phyloP scores from a whole-genome alignment of 2,888 invertebrate genomes.

The Eilema sororculum region DNA sequence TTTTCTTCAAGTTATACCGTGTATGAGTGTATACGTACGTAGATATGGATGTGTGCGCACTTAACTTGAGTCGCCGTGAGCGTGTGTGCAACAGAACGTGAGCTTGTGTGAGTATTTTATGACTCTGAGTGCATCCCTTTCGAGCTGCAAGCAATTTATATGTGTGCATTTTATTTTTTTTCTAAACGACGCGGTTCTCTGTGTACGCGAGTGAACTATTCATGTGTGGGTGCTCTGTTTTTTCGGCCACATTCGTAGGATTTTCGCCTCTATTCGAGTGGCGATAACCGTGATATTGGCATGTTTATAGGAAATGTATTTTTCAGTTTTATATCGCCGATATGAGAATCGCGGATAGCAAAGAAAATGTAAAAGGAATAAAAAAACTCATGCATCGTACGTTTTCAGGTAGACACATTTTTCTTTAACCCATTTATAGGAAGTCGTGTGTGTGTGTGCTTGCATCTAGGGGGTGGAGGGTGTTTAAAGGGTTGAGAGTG shows the following conservation, averaged over 20 bases:
- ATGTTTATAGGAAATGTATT: slow-evolving; percentile 75
- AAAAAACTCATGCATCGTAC: slow-evolving; percentile 85
- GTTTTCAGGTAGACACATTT: slow-evolving; percentile 88
- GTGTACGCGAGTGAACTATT: slow-evolving; percentile 70
- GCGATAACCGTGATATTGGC: slow-evolving; percentile 55
- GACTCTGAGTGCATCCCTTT: slow-evolving; percentile 87
- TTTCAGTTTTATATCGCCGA: slow-evolving; percentile 87
- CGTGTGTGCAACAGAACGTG: slow-evolving; percentile 56
- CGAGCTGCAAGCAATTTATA: slow-evolving; percentile 85
- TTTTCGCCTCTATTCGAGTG: slow-evolving; percentile 51
- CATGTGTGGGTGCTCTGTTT: slow-evolving; percentile 80
- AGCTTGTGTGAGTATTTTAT: slow-evolving; percentile 81
- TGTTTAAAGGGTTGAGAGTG: slow-evolving; percentile 66
- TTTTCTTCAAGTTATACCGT: slow-evolving; percentile 73
- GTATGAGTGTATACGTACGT: slow-evolving; percentile 71
- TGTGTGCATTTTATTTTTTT: slow-evolving; percentile 86
- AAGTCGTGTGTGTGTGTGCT: slow-evolving; percentile 68
- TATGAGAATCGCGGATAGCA: slow-evolving; percentile 87
- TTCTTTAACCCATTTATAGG: slow-evolving; percentile 87
- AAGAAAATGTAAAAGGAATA: slow-evolving; percentile 85
- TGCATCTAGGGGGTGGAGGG: slow-evolving; percentile 67
- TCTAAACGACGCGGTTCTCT: slow-evolving; percentile 77
- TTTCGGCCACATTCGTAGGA: slow-evolving; percentile 56
- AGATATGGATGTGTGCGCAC: slow-evolving; percentile 66
- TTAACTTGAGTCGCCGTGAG: slow-evolving; percentile 61